Evolutionary conservation across 2,113 vertebrate genomes (phyloP), one percentile per base, ranked within the genome.

Genomic region (Loxodonta africana): DNA sequence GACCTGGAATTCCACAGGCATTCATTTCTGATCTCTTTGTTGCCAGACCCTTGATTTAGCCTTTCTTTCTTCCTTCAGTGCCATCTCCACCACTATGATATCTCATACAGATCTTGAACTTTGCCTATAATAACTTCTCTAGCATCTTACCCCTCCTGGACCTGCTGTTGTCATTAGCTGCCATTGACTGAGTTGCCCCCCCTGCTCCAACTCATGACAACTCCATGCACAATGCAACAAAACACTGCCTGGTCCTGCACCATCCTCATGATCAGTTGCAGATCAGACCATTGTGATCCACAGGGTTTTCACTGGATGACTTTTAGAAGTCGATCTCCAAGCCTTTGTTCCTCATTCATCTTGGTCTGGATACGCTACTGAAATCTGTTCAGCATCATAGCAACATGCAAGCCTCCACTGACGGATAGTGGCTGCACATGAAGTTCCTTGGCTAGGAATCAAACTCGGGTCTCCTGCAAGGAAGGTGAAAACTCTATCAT

Each of bases 141-240:
- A 6, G n/a, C 2, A 8, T 26, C 1, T 15, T 0, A 37, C 11
- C 25, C 4, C 78, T 2, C 20, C 12, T 74, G 26, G 20, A 37
- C 8, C 7, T 8, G 60, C 60, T 62, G 12, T 73, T 73, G 69
- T 37, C 69, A 73, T 37, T 37, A 73, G 17, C 69, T 37, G 69
- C 69, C n/a, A 20, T 73, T 15, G 20, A 18, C 6, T 37, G 5
- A n/a, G 53, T 57, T 57, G 14, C 15, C 15, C 7, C 7, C 53
- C 53, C 15, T 10, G 10, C 15, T 11, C 6, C 26, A 5, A 18
- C 33, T 73, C 17, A 37, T 37, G 28, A 6, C 69, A 37, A 73
- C 14, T 73, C 17, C 69, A 37, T 20, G 18, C 15, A n/a, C 69
- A 73, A 8, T 15, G 26, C 15, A 73, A 57, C 53, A 57, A 57